phyloP scores from a whole-genome alignment of 2,797 vertebrate species.

The Urophycis tenuis region DNA sequence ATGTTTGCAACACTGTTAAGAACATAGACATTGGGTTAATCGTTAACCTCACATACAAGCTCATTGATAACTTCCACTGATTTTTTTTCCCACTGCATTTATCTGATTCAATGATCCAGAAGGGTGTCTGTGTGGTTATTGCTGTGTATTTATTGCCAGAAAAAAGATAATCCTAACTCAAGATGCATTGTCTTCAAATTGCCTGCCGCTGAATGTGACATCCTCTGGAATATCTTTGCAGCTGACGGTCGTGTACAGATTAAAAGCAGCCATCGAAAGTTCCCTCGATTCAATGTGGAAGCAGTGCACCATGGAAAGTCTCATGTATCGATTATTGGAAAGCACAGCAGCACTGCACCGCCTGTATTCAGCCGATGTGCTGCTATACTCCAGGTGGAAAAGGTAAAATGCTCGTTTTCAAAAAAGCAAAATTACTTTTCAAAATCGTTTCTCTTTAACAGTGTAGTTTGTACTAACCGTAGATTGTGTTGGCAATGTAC shows the following conservation, averaged over 20 bases:
- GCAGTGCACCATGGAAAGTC: background rate
- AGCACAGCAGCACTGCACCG: background rate
- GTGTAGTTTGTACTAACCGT: conserved; percentile 12
- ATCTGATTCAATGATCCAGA: conserved; percentile 73
- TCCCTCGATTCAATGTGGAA: conserved; percentile 8
- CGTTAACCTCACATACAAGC: conserved; percentile 71
- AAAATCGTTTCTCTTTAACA: conserved; percentile 19
- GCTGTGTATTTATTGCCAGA: conserved; percentile 24
- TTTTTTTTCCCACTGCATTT: conserved; percentile 61
- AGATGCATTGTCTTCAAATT: background rate
- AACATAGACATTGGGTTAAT: conserved; percentile 58
- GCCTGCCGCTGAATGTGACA: background rate
- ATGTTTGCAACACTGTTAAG: conserved; percentile 49
- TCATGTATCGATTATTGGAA: conserved; percentile 1
- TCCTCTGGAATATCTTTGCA: background rate
- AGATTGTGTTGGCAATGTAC: background rate
- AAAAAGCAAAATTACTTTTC: conserved; percentile 30
- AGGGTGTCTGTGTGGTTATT: conserved; percentile 59
- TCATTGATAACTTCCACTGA: conserved; percentile 77
- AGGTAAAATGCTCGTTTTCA: conserved; percentile 24
- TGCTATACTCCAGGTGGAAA: conserved; percentile 34
- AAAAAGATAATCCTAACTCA: background rate
- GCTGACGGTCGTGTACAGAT: background rate
- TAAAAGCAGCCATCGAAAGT: background rate
- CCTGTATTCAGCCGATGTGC: conserved; percentile 5